phyloP scores from a whole-genome alignment of 2,113 vertebrate species.

The Circaetus cinerascens region DNA sequence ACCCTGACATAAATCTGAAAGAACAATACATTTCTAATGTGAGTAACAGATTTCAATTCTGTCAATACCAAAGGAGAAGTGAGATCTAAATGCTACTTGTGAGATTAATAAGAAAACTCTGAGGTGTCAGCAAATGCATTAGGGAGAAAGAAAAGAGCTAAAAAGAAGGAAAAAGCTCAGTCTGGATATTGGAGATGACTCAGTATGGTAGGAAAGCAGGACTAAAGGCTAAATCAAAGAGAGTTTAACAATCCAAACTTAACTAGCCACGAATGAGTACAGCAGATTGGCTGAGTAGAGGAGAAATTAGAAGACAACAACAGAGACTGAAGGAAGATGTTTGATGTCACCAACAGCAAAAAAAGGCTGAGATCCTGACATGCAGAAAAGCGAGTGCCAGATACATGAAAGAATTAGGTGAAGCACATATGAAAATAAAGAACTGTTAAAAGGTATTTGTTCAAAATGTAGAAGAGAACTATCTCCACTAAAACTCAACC shows the following conservation, averaged over 20 bases:
- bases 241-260: neutral
- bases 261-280: neutral
- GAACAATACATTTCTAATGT: neutral
- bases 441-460: neutral
- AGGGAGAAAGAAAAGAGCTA: neutral
- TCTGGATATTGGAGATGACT: neutral
- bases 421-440: neutral
- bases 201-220: neutral
- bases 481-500: neutral
- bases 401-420: neutral
- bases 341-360: neutral
- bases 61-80: neutral
- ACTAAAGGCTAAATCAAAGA: neutral
- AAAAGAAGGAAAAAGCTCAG: neutral
- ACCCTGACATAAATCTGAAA: neutral
- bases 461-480: neutral
- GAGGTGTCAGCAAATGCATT: neutral
- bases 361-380: neutral
- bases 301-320: neutral
- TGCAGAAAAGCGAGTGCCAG: neutral
- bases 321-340: neutral
- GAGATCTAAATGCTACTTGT: neutral
- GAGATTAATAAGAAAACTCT: neutral
- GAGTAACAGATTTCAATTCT: neutral
- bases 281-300: neutral